phyloP scores from a whole-genome alignment of 2,888 invertebrate species.

The Thereva nobilitata region DNA sequence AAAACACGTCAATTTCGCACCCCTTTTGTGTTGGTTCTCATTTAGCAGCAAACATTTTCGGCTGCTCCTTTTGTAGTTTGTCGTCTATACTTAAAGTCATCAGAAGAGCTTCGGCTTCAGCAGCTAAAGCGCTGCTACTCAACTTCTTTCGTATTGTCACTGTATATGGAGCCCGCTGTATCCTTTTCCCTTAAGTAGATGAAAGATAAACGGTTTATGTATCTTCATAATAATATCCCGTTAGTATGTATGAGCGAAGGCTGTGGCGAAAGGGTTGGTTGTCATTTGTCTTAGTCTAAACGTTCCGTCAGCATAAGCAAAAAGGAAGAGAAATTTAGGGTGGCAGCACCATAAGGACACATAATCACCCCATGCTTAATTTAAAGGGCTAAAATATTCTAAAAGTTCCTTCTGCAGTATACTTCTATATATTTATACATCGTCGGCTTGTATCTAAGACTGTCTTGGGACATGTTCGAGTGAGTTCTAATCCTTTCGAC shows the following conservation, averaged over 20 bases:
- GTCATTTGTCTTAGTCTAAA: constrained; percentile 40
- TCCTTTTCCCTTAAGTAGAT: constrained; percentile 10
- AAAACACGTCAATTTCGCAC: constrained; percentile 40
- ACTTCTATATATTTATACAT: constrained; percentile 10
- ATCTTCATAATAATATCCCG: constrained; percentile 42
- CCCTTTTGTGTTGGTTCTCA: constrained; percentile 36
- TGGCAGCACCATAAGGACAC: constrained; percentile 38
- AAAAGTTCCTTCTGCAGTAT: constrained; percentile 30
- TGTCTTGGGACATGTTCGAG: constrained; percentile 14
- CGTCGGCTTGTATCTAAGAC: constrained; percentile 7
- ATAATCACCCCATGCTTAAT: constrained; percentile 43
- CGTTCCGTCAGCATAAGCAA: constrained; percentile 3
- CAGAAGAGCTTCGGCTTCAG: constrained; percentile 5
- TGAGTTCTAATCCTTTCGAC: constrained; percentile 37
- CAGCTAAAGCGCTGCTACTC: constrained; percentile 27
- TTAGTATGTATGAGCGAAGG: constrained; percentile 34
- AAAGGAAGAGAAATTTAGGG: not conserved
- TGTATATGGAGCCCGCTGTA: constrained; percentile 3
- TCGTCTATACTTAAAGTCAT: constrained; percentile 37
- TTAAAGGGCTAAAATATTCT: constrained; percentile 42
- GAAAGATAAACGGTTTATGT: constrained; percentile 42
- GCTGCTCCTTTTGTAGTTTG: constrained; percentile 39
- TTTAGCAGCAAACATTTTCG: constrained; percentile 40
- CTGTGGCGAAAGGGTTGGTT: constrained; percentile 35
- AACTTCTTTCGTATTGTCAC: constrained; percentile 35